phyloP scores from a whole-genome alignment of 2,888 invertebrate species.

The Zeuzera pyrina region DNA sequence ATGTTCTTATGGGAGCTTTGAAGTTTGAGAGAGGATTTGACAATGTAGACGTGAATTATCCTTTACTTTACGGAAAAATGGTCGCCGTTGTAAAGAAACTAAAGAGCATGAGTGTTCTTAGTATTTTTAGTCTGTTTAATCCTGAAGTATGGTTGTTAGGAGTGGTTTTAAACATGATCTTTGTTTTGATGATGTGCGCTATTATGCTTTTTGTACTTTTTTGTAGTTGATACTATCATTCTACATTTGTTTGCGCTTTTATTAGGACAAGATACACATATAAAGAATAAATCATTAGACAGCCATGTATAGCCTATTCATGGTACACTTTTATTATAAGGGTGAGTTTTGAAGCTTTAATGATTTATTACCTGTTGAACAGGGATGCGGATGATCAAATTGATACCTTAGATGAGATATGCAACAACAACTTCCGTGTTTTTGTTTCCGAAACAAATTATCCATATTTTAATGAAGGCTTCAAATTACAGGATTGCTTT shows the following conservation, averaged over 20 bases:
- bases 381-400: neutral
- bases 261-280: neutral
- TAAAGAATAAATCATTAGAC: neutral
- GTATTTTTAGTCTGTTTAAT: neutral
- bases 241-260: neutral
- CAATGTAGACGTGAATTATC: neutral
- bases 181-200: neutral
- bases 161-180: neutral
- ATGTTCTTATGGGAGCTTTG: neutral
- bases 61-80: neutral
- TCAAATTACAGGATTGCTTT: neutral
- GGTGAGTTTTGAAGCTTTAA: neutral
- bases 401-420: neutral
- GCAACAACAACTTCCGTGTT: neutral
- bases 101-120: neutral
- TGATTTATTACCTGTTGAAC: neutral
- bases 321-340: neutral
- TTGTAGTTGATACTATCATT: neutral
- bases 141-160: slow-evolving; percentile 1
- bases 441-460: neutral
- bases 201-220: neutral
- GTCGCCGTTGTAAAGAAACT: slow-evolving; percentile 1
- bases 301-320: neutral
- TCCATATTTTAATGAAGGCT: neutral
- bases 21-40: neutral